Conservation (phyloP, 2,797 vertebrate genomes). For the Arctocebus calabarensis region DNA sequence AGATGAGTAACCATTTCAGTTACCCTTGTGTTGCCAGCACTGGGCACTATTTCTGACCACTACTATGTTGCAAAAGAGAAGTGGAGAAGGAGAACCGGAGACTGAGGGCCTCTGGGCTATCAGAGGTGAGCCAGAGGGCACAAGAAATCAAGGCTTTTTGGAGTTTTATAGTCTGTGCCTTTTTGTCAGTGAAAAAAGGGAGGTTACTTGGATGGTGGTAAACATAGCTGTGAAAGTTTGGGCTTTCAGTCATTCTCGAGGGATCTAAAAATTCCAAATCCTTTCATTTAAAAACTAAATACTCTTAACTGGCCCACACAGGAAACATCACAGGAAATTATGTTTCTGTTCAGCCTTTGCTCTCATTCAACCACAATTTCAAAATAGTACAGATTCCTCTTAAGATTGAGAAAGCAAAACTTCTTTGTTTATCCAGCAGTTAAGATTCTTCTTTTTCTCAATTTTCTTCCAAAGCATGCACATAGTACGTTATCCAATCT, state of each 20-base stretch:
- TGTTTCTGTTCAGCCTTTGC: slow-evolving; percentile 54
- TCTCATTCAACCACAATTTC: slow-evolving; percentile 65
- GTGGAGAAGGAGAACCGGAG: not conserved
- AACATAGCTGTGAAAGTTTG: not conserved
- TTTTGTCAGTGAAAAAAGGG: not conserved
- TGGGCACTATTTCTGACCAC: not conserved
- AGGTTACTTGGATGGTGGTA: not conserved
- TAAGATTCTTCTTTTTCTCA: slow-evolving; percentile 33
- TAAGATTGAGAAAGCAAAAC: slow-evolving; percentile 72
- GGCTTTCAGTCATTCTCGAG: not conserved
- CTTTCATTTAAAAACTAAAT: slow-evolving; percentile 24
- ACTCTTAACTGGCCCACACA: slow-evolving; percentile 49
- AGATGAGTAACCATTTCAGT: not conserved
- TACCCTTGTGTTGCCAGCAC: not conserved
- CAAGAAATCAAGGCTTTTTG: not conserved
- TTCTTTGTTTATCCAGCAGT: not conserved
- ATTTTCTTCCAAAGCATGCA: not conserved
- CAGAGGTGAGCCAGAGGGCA: not conserved
- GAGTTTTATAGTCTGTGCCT: not conserved
- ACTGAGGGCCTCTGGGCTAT: not conserved
- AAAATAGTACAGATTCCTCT: slow-evolving; percentile 63
- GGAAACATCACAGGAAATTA: slow-evolving; percentile 74
- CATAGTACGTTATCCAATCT: not conserved
- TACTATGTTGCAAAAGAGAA: not conserved
- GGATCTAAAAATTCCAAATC: not conserved